Evolutionary conservation across 1,140 invertebrate genomes (phyloP).

Genomic region (Camponotus floridanus): DNA sequence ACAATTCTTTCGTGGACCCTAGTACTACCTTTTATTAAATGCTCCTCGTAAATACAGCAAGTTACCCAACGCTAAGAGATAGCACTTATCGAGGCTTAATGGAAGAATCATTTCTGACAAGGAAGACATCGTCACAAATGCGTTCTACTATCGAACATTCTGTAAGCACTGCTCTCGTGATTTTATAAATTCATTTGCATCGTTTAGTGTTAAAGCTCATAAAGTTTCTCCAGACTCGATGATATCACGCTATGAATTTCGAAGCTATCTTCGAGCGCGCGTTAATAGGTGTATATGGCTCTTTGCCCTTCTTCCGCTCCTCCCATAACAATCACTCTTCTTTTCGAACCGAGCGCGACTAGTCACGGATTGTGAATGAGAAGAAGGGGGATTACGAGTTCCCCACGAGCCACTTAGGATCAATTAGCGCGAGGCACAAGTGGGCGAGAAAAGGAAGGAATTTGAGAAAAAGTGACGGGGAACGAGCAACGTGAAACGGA

Average conservation of each 20-base stretch:
- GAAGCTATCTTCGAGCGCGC: not conserved
- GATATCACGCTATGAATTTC: not conserved
- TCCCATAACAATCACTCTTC: slow-evolving; percentile 1
- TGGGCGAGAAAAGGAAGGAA: slow-evolving; percentile 50
- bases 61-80: not conserved
- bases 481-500: slow-evolving; percentile 24
- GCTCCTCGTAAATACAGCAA: not conserved
- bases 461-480: slow-evolving; percentile 31
- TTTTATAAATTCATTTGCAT: slow-evolving; percentile 20
- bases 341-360: not conserved
- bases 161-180: not conserved
- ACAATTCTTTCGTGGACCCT: slow-evolving; percentile 4
- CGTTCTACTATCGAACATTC: slow-evolving; percentile 1
- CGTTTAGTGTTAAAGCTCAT: not conserved
- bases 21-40: not conserved
- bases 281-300: not conserved
- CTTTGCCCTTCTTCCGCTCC: not conserved
- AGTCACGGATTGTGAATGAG: not conserved
- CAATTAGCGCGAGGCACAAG: slow-evolving; percentile 68
- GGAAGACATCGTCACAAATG: not conserved
- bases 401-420: slow-evolving; percentile 69
- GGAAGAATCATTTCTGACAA: not conserved
- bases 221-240: not conserved
- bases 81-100: slow-evolving; percentile 6
- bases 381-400: slow-evolving; percentile 10